phyloP scores from a whole-genome alignment of 2,888 invertebrate species.

The Calameuta pallipes region DNA sequence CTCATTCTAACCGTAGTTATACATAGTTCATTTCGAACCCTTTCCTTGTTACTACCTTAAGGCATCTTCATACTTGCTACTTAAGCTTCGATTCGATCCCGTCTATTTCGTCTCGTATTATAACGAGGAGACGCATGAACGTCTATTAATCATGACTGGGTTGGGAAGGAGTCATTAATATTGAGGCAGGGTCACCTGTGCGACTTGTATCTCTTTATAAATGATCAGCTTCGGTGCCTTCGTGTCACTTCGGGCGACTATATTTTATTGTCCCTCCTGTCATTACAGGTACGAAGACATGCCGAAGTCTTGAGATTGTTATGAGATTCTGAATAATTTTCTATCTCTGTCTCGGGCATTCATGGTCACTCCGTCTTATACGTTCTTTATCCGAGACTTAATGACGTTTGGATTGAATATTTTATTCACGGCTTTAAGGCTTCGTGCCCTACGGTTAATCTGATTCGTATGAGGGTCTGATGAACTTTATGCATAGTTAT shows the following conservation, averaged over 20 bases:
- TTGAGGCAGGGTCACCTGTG: conserved; percentile 44
- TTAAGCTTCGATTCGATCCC: neutral
- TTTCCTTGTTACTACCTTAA: neutral
- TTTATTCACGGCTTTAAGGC: neutral
- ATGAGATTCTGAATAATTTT: conserved; percentile 1
- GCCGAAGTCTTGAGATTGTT: neutral
- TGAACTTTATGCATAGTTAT: neutral
- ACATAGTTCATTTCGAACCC: neutral
- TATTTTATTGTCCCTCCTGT: conserved; percentile 45
- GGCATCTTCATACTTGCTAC: neutral
- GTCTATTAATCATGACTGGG: conserved; percentile 55
- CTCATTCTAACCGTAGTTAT: neutral
- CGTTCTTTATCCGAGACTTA: neutral
- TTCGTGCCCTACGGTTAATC: neutral
- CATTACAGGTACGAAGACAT: conserved; percentile 9
- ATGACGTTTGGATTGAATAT: conserved; percentile 3
- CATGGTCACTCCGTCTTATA: neutral
- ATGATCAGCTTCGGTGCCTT: conserved; percentile 42
- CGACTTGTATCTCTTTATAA: conserved; percentile 48
- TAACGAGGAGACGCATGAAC: conserved; percentile 26
- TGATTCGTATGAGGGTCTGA: neutral
- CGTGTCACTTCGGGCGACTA: conserved; percentile 46
- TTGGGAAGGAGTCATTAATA: conserved; percentile 53
- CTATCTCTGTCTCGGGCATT: neutral
- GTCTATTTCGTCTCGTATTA: neutral